A percentile compares a stretch with the other conserved stretches of the same genome.
phyloP scores from a whole-genome alignment of 2,113 vertebrate species.

The Chaetodon auriga region DNA sequence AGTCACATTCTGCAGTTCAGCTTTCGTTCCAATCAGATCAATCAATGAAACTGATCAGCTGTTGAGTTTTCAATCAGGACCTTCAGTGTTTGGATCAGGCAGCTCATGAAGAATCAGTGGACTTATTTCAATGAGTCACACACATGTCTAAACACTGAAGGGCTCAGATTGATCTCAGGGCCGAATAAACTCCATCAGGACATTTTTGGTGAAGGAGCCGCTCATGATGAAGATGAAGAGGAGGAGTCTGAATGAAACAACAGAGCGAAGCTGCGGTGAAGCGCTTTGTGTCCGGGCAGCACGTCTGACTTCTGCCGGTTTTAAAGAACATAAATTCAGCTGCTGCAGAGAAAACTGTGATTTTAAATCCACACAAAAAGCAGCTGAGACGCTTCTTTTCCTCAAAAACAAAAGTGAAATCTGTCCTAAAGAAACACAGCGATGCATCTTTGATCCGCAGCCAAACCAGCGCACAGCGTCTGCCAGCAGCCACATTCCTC shows the following conservation, averaged over 20 bases:
- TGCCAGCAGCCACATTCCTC: slow-evolving; percentile 79
- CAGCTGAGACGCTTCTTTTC: not conserved
- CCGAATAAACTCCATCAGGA: too few relatives aligned
- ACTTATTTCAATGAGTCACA: too few relatives aligned
- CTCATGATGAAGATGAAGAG: not conserved
- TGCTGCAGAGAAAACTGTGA: not conserved
- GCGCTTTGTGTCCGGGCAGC: not conserved
- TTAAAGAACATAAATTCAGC: not conserved
- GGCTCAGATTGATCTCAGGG: too few relatives aligned
- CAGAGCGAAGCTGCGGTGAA: not conserved
- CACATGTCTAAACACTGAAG: too few relatives aligned
- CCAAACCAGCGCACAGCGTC: slow-evolving; percentile 55
- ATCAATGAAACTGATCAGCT: too few relatives aligned
- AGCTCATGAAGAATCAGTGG: too few relatives aligned
- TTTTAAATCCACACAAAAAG: not conserved
- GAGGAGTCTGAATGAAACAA: not conserved
- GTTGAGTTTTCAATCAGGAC: too few relatives aligned
- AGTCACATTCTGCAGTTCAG: too few relatives aligned
- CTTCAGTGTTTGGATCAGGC: too few relatives aligned
- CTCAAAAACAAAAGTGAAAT: slow-evolving; percentile 6
- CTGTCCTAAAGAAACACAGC: not conserved
- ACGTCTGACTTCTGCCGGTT: not conserved
- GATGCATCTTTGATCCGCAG: slow-evolving; percentile 52
- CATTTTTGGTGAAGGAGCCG: too few relatives aligned
- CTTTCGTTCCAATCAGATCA: too few relatives aligned